Conservation (phyloP, 2,113 vertebrate genomes). For the Perca flavescens region DNA sequence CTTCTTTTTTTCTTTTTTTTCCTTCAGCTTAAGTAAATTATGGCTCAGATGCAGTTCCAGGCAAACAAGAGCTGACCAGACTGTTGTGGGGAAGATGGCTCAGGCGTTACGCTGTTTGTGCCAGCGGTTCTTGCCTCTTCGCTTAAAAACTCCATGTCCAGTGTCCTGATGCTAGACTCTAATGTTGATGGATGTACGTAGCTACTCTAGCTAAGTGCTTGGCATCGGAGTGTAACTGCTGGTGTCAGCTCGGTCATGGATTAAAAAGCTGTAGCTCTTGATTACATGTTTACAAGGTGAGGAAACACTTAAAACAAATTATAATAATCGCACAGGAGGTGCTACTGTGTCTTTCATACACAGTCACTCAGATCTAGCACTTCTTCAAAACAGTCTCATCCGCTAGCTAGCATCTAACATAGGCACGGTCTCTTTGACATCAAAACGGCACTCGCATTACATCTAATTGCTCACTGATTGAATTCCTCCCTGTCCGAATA, state of each 20-base stretch:
- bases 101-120: slow-evolving; percentile 1
- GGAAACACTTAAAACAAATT: slow-evolving; percentile 18
- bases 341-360: slow-evolving; percentile 26
- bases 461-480: slow-evolving; percentile 16
- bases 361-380: background rate
- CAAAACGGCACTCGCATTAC: slow-evolving; percentile 51
- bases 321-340: slow-evolving; percentile 27
- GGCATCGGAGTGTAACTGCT: slow-evolving; percentile 66
- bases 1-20: slow-evolving; percentile 46
- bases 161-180: slow-evolving; percentile 6
- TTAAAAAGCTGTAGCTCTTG: slow-evolving; percentile 65
- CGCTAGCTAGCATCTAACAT: slow-evolving; percentile 21
- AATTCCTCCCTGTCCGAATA: background rate
- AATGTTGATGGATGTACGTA: slow-evolving; percentile 16
- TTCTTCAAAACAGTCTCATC: background rate
- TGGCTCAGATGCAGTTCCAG: slow-evolving; percentile 87
- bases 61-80: slow-evolving; percentile 70
- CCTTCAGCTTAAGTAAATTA: slow-evolving; percentile 77
- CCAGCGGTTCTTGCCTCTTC: background rate
- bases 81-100: slow-evolving; percentile 34
- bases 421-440: slow-evolving; percentile 66
- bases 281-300: slow-evolving; percentile 55
- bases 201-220: slow-evolving; percentile 33
- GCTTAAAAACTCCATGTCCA: background rate
- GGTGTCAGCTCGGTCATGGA: slow-evolving; percentile 68